Base-by-base conservation (phyloP, 2,888 invertebrate species). In the Heliconius sara region DNA sequence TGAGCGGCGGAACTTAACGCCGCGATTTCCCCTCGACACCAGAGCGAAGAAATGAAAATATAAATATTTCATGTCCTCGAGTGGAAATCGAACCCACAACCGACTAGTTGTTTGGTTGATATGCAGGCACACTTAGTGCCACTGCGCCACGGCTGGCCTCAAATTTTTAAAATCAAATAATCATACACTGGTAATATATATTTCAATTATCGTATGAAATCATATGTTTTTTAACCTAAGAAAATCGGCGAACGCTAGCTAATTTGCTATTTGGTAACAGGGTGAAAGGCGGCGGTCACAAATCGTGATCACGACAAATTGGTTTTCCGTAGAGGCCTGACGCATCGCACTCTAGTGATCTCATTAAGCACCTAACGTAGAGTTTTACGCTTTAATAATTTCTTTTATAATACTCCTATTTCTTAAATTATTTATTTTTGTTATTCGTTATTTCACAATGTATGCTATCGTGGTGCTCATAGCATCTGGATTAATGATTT, bases 231-330 rank as follows among this genome's bases (percentile, higher is more conserved):
- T 22, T 57, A 57, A n/a, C 3, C 30, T 57, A 0, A 60, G 2
- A 22, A 65, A 65, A 43, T 12, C 12, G 10, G 27, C 7, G 22
- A 60, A 67, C 71, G 52, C n/a, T n/a, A n/a, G n/a, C n/a, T n/a
- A n/a, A n/a, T n/a, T n/a, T n/a, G 73, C 76, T 79, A 79, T 79
- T 79, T 76, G 79, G 74, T 81, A 79, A 79, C 73, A 66, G 57
- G 34, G 47, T 76, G 76, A 71, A 65, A 72, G 39, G 67, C 43
- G 19, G 79, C 34, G 76, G 63, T 67, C 57, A 66, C 74, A 75
- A 74, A 77, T 79, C 74, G 60, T 43, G 77, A 60, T 68, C 71
- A 30, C 74, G 79, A 79, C 73, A 81, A 81, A 81, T 81, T 71
- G 77, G 66, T 75, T 75, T 67, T 25, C 78, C 75, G 70, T 70